Evolutionary conservation across 2,888 invertebrate genomes (phyloP).

Genomic region (Rhagonycha lutea): DNA sequence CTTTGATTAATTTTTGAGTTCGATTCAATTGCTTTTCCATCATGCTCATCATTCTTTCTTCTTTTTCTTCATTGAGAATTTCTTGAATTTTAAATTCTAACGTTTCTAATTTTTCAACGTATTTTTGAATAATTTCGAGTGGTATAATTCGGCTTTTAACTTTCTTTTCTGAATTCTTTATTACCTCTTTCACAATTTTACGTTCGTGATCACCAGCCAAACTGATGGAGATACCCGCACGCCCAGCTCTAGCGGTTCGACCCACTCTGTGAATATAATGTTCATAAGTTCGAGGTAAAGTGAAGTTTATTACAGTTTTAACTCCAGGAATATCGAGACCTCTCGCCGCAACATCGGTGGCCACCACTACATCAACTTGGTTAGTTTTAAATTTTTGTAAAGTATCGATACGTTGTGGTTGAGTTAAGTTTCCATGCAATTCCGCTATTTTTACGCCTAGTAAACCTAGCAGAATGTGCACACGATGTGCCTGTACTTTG

Average conservation of each 20-base stretch:
- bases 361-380: slow-evolving; percentile 76
- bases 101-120: slow-evolving; percentile 70
- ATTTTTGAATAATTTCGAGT: slow-evolving; percentile 87
- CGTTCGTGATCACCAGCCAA: slow-evolving; percentile 93
- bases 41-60: slow-evolving; percentile 79
- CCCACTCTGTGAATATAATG: slow-evolving; percentile 98
- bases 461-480: slow-evolving; percentile 90
- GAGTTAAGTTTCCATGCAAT: slow-evolving; percentile 94
- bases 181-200: slow-evolving; percentile 86
- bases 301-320: slow-evolving; percentile 95
- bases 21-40: slow-evolving; percentile 84
- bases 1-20: slow-evolving; percentile 66
- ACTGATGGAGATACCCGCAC: slow-evolving; percentile 91
- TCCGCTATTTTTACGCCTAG: slow-evolving; percentile 79
- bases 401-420: slow-evolving; percentile 90
- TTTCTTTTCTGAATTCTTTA: slow-evolving; percentile 81
- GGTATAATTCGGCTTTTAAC: slow-evolving; percentile 89
- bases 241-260: slow-evolving; percentile 93
- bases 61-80: slow-evolving; percentile 83
- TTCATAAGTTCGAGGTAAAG: slow-evolving; percentile 91
- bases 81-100: slow-evolving; percentile 82
- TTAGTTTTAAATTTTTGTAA: slow-evolving; percentile 86
- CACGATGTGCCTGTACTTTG: slow-evolving; percentile 90
- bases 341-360: slow-evolving; percentile 91
- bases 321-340: slow-evolving; percentile 97